Conservation (phyloP, 2,888 invertebrate species). For the Zelleria hepariella region DNA sequence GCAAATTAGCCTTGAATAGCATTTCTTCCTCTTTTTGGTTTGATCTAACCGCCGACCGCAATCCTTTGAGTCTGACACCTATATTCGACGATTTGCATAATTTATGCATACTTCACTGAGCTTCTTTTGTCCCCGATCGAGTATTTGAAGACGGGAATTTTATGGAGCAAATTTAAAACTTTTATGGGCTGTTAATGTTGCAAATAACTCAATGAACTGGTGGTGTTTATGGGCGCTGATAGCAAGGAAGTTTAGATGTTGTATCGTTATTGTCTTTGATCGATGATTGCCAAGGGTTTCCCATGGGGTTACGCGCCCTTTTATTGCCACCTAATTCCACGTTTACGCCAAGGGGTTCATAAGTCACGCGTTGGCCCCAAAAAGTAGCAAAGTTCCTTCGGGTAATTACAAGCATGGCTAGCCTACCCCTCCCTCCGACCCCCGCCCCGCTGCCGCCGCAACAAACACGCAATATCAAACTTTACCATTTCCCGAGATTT, state of each 20-base stretch:
- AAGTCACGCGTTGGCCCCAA: constrained; percentile 51
- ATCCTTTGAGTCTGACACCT: too few relatives aligned
- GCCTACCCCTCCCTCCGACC: not conserved
- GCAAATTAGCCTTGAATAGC: too few relatives aligned
- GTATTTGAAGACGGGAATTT: too few relatives aligned
- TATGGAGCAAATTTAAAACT: too few relatives aligned
- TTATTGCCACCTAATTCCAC: constrained; percentile 45
- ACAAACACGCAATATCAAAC: constrained; percentile 47
- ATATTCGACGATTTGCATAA: constrained; percentile 14
- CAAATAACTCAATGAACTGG: too few relatives aligned
- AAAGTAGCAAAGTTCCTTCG: constrained; percentile 56
- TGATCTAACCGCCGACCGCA: too few relatives aligned
- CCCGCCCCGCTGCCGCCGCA: constrained; percentile 22
- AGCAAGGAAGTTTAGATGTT: too few relatives aligned
- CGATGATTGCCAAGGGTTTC: constrained; percentile 27
- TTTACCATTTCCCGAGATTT: constrained; percentile 21
- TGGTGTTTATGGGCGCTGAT: too few relatives aligned
- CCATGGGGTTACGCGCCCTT: constrained; percentile 38
- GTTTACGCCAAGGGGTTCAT: constrained; percentile 37
- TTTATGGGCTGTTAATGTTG: too few relatives aligned
- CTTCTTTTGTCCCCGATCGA: not conserved
- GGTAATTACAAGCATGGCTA: constrained; percentile 55
- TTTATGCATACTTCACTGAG: constrained; percentile 7
- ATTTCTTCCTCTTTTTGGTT: too few relatives aligned
- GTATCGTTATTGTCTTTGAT: constrained; percentile 16